phyloP scores from a whole-genome alignment of 2,113 vertebrate genomes.

The Podarcis cretensis region DNA sequence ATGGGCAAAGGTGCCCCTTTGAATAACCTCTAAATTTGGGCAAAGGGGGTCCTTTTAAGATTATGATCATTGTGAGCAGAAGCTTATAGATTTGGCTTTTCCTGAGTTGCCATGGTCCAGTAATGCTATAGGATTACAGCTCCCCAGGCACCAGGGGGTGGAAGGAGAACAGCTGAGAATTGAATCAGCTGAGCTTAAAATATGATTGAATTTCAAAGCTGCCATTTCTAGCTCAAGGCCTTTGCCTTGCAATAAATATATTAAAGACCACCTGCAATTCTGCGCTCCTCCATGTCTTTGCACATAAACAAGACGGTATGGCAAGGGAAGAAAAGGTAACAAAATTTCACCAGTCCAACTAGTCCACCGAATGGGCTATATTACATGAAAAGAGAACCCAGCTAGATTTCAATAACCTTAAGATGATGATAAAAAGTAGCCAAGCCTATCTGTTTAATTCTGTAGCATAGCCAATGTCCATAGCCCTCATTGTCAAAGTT shows the following conservation, averaged over 20 bases:
- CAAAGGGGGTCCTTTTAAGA: not conserved
- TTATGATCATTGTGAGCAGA: no score
- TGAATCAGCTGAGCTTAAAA: not conserved
- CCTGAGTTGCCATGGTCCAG: not conserved
- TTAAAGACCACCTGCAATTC: not conserved
- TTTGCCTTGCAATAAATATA: not conserved
- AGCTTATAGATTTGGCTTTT: not conserved
- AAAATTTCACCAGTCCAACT: not conserved
- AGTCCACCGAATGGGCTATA: not conserved
- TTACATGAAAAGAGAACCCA: not conserved
- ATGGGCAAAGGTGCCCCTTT: not conserved
- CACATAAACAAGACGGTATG: not conserved
- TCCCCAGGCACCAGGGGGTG: no score
- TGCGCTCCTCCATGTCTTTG: not conserved
- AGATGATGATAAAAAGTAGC: conserved; percentile 15
- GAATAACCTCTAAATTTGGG: not conserved
- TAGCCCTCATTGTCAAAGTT: not conserved
- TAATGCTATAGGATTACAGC: not conserved
- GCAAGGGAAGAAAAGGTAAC: not conserved
- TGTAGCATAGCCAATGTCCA: not conserved
- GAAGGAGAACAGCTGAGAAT: not conserved
- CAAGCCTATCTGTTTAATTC: not conserved
- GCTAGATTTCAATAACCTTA: not conserved
- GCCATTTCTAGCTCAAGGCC: not conserved
- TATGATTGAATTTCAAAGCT: not conserved